Evolutionary conservation across 1,140 invertebrate genomes (phyloP).

Genomic region (Musca domestica): DNA sequence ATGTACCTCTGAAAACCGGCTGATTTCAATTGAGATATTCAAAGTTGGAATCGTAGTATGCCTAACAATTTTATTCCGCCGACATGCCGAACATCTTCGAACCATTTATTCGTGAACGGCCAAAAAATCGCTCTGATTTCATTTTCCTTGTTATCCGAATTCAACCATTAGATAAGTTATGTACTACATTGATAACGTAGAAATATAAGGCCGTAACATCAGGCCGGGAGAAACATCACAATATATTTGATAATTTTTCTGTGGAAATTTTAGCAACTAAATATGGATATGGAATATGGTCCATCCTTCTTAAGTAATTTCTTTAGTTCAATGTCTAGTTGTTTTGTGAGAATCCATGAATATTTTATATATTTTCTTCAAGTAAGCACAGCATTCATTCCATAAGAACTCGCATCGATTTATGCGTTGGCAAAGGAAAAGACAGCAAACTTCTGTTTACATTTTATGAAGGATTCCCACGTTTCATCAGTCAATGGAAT

Average conservation of each 20-base stretch:
- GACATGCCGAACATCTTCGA: not conserved
- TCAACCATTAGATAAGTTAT: not conserved
- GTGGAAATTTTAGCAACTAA: not conserved
- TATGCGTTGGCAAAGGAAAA: not conserved
- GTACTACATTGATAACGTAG: not conserved
- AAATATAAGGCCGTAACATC: too few relatives aligned
- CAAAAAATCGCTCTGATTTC: not conserved
- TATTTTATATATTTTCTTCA: not conserved
- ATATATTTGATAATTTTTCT: slow-evolving; percentile 3
- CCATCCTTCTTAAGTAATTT: not conserved
- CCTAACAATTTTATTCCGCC: not conserved
- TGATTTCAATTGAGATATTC: not conserved
- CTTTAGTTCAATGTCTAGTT: not conserved
- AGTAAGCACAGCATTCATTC: too few relatives aligned
- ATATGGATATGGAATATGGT: not conserved
- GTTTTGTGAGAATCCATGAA: not conserved
- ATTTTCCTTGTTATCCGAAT: not conserved
- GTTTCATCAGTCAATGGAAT: not conserved
- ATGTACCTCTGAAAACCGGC: not conserved
- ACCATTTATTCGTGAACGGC: not conserved
- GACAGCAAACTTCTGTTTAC: not conserved
- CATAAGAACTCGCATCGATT: too few relatives aligned
- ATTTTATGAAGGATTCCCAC: not conserved
- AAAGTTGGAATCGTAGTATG: not conserved
- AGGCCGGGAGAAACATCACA: slow-evolving; percentile 6